Evolutionary conservation across 1,140 invertebrate genomes (phyloP).

Genomic region (Meloidogyne exigua): DNA sequence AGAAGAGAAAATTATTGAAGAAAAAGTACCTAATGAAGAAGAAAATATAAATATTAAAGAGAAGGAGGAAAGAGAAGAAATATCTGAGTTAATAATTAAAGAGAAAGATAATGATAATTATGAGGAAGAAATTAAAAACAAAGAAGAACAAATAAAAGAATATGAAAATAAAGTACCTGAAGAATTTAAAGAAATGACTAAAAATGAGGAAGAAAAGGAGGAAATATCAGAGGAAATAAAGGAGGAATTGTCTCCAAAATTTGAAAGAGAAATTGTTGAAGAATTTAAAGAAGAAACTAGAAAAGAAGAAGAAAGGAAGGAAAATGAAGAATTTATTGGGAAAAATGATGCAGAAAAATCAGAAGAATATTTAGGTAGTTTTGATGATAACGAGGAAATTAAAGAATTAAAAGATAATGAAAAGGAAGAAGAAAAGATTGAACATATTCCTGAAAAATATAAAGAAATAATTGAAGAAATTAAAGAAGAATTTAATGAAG

Average conservation of each 20-base stretch:
- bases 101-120: not conserved
- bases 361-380: not conserved
- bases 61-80: not conserved
- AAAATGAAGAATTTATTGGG: not conserved
- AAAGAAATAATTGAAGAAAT: not conserved
- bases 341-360: too few species aligned
- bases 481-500: not conserved
- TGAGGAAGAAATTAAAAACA: too few species aligned
- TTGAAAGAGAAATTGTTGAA: not conserved
- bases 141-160: not conserved
- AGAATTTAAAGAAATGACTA: not conserved
- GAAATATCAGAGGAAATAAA: not conserved
- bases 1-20: not conserved
- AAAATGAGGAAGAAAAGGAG: not conserved
- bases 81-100: not conserved
- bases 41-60: not conserved
- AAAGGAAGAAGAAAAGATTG: not conserved
- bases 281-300: not conserved
- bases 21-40: not conserved
- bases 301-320: too few species aligned
- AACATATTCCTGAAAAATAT: not conserved
- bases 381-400: not conserved
- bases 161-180: not conserved
- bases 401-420: not conserved
- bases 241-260: too few species aligned